Base-by-base conservation (phyloP, 53 echinoderm and acorn worm genomes). In the Crossaster papposus region DNA sequence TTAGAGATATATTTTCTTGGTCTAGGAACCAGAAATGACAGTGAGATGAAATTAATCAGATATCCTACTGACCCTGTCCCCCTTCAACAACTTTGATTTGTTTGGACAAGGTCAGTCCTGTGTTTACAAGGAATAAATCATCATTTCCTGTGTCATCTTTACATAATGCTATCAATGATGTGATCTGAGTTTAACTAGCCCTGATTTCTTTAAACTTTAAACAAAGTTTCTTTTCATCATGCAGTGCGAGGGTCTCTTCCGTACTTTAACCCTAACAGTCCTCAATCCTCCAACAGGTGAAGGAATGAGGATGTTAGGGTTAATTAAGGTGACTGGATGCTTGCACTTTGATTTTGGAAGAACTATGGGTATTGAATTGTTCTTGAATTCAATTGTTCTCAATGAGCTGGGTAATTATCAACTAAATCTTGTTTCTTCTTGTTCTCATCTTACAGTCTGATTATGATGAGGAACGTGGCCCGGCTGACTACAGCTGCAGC, bases 381-480 rank as follows among this genome's bases (percentile, higher is more conserved):
- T 58, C 15, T 14, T 58, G 15, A 20, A 18, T 58, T 18, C 17
- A 58, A 58, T 58, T 58, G 58, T 18, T 58, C 7, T 58, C 22
- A 58, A 14, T 58, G 15, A 20, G 22, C 15, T 58, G 17, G 22
- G 17, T 14, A 58, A 58, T 74, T n/a, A 36, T 74, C 0, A 74
- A 74, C 35, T 14, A 31, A 5, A 33, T 81, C 33, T 36, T 64
- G 55, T 54, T 15, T 54, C 90, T 54, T n/a, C 36, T 86, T 78
- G 50, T 86, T 91, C 17, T 65, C 80, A 44, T 44, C 29, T 80
- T 80, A 15, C 90, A 96, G 99, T 94, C 94, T 51, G 99, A 99
- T 36, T 91, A 92, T 80, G 99, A 99, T 65, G 99, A 99, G 29
- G 92, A 94, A 23, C 87, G 92, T 12, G 79, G 85, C 13, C 79